These are phyloP conservation scores for Nephrotoma flavescens DNA, from an alignment of 2,888 invertebrate genomes.

Conservation along the genomic window DNA sequence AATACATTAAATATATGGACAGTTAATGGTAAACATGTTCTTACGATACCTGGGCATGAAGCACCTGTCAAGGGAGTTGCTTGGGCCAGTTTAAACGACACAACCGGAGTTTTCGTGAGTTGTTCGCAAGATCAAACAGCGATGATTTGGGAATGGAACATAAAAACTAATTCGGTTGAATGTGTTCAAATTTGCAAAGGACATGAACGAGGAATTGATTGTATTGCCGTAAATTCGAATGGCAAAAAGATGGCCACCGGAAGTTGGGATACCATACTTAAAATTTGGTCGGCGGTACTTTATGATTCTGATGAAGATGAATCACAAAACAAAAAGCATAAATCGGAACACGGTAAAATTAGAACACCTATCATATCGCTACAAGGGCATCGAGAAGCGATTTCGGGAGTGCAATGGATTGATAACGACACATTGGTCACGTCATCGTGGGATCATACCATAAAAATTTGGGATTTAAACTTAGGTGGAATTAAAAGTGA, in stretches of 20 bases:
- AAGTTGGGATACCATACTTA: slow-evolving; percentile 83
- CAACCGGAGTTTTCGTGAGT: slow-evolving; percentile 50
- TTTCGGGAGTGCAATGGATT: slow-evolving; percentile 76
- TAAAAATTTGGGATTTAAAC: slow-evolving; percentile 88
- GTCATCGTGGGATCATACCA: slow-evolving; percentile 89
- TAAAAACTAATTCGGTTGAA: slow-evolving; percentile 54
- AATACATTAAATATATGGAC: slow-evolving; percentile 85
- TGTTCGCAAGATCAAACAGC: slow-evolving; percentile 87
- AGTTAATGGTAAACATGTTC: slow-evolving; percentile 64
- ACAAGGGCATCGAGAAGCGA: slow-evolving; percentile 83
- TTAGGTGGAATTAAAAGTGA: slow-evolving; percentile 70
- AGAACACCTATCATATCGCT: slow-evolving; percentile 70
- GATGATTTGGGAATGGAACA: slow-evolving; percentile 80
- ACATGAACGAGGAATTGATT: slow-evolving; percentile 85
- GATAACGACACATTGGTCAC: slow-evolving; percentile 64
- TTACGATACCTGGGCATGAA: slow-evolving; percentile 74
- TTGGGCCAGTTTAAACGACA: slow-evolving; percentile 61
- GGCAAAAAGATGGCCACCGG: slow-evolving; percentile 59
- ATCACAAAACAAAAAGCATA: slow-evolving; percentile 42
- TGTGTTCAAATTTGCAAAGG: slow-evolving; percentile 73
- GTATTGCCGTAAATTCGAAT: slow-evolving; percentile 61
- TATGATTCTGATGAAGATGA: slow-evolving; percentile 40
- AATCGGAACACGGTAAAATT: slow-evolving; percentile 39
- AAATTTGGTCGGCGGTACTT: slow-evolving; percentile 61
- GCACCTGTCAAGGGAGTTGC: slow-evolving; percentile 77